phyloP scores from a whole-genome alignment of 1,140 invertebrate genomes.

The Papilio machaon region DNA sequence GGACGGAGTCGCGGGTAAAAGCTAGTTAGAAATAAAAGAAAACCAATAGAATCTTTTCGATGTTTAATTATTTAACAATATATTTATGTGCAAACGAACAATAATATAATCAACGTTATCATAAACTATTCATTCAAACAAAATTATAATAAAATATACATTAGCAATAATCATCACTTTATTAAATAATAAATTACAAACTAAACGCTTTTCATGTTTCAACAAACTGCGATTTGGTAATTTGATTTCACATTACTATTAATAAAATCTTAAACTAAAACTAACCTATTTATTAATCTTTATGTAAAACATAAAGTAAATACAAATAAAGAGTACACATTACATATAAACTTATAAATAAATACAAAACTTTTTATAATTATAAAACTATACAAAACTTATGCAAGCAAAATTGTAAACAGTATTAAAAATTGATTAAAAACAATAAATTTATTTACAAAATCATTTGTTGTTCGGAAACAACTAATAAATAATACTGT shows the following conservation, averaged over 20 bases:
- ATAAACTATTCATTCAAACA: slow-evolving; percentile 78
- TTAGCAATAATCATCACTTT: slow-evolving; percentile 59
- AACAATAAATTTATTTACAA: slow-evolving; percentile 48
- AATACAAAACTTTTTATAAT: not conserved
- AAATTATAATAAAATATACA: slow-evolving; percentile 69
- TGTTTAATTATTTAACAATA: slow-evolving; percentile 75
- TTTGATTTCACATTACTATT: slow-evolving; percentile 53
- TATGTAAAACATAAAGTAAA: slow-evolving; percentile 5
- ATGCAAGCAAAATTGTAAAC: not conserved
- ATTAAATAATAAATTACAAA: slow-evolving; percentile 44
- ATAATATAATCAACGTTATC: slow-evolving; percentile 67
- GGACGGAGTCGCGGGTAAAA: too few species aligned
- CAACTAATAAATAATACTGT: slow-evolving; percentile 56
- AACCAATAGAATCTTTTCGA: slow-evolving; percentile 49
- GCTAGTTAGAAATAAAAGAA: too few species aligned
- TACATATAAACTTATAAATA: slow-evolving; percentile 8
- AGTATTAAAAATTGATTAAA: not conserved
- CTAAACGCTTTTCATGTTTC: slow-evolving; percentile 51
- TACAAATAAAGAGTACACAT: slow-evolving; percentile 7
- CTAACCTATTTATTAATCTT: slow-evolving; percentile 3
- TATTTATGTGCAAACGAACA: slow-evolving; percentile 70
- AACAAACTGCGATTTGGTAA: slow-evolving; percentile 72
- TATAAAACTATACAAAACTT: slow-evolving; percentile 8
- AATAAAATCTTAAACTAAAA: slow-evolving; percentile 30
- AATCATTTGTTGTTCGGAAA: slow-evolving; percentile 31